Evolutionary conservation across 2,113 vertebrate species (phyloP), one percentile per base, ranked within the genome.

Genomic region (Halichoeres trimaculatus): DNA sequence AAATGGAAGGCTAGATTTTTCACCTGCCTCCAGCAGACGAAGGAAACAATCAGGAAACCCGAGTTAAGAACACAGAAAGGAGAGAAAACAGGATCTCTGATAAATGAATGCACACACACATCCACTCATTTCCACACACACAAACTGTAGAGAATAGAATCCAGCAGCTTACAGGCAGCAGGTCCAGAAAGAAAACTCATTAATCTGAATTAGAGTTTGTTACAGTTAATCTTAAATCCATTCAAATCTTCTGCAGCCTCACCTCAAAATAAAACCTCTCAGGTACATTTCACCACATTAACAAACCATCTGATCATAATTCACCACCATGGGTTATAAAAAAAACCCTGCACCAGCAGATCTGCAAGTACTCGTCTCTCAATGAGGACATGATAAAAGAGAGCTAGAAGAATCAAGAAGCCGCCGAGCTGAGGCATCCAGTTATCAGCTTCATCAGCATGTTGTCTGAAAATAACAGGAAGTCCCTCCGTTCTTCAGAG

Each of bases 401-500:
- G 12, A 13, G 13, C 2, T 45, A 41, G 23, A 43, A 12, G 2
- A n/a, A 43, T 23, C 23, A 23, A 34, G 3, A 22, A 3, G 45
- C 22, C 1, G 1, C 17, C 0, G 55, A 51, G 61, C 36, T 6
- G 36, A 80, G 45, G 50, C 85, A 59, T 83, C 64, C 53, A 57
- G 23, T 82, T 85, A 89, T 88, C 90, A 78, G 57, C 76, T 55
- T 53, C 77, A 81, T 85, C 89, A 74, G 68, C 66, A 48, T 52
- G 78, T 70, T 48, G 82, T 81, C 81, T 81, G 78, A 64, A 70
- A 80, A 81, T 62, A 89, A 85, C 90, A 89, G 89, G 89, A 91
- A 89, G 85, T 86, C 66, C 55, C 67, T 10, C 61, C 70, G 50
- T 51, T 70, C 51, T 51, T 66, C 45, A 40, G 61, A 30, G 55